Evolutionary conservation across 2,113 vertebrate genomes (phyloP).

Genomic region (Macaca mulatta): DNA sequence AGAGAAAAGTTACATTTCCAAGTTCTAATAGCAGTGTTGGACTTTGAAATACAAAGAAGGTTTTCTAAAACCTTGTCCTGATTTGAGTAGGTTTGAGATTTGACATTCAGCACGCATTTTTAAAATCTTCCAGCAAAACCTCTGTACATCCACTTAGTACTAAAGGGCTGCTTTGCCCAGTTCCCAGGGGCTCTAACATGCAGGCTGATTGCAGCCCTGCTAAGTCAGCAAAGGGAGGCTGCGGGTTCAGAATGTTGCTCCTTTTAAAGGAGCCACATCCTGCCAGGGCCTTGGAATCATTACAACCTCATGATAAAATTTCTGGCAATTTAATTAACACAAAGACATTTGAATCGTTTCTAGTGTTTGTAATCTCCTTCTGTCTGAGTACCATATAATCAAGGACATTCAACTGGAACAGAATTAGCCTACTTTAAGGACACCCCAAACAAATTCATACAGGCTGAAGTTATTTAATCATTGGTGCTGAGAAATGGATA

Average conservation of each 20-base stretch:
- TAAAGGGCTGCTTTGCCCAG: background rate
- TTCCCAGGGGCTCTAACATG: background rate
- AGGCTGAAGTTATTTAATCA: conserved; percentile 74
- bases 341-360: conserved; percentile 69
- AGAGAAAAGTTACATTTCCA: conserved; percentile 4
- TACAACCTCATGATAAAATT: conserved; percentile 75
- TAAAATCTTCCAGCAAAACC: conserved; percentile 24
- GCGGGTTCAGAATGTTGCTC: background rate
- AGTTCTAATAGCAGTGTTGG: background rate
- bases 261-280: conserved; percentile 60
- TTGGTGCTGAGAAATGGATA: conserved; percentile 63
- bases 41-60: conserved; percentile 19
- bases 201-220: conserved; percentile 6
- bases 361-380: conserved; percentile 76
- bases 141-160: background rate
- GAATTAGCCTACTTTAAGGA: conserved; percentile 76
- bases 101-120: background rate
- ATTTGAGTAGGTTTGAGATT: conserved; percentile 4
- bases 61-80: background rate
- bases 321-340: conserved; percentile 78
- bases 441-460: conserved; percentile 75
- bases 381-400: conserved; percentile 73
- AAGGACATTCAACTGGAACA: conserved; percentile 73
- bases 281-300: conserved; percentile 63
- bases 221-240: conserved; percentile 42